Percentiles rank a stretch among this genome's conserved stretches.
Evolutionary conservation across 2,113 vertebrate genomes (phyloP).

Genomic region (Albula glossodonta): DNA sequence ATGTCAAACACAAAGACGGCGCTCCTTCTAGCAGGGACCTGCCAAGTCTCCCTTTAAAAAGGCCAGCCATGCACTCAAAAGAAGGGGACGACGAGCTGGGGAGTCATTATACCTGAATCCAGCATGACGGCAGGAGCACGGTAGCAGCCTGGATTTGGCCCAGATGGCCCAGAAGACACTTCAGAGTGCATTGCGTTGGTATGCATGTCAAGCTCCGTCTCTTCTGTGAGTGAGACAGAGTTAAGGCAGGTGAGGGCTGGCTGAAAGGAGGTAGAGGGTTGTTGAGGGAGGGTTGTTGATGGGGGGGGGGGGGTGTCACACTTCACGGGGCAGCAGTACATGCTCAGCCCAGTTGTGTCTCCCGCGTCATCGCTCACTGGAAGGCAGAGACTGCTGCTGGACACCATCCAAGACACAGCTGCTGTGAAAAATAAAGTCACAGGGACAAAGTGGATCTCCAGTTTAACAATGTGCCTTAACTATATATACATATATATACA

Average conservation of each 20-base stretch:
- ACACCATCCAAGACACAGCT: not conserved
- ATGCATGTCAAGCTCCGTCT: not conserved
- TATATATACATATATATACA: not conserved
- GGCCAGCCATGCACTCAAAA: not conserved
- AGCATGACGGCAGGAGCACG: not conserved
- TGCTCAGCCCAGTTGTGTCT: not conserved
- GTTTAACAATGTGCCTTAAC: not conserved
- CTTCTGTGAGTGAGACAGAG: not conserved
- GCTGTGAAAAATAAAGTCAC: not conserved
- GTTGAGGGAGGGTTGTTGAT: not conserved
- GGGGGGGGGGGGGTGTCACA: not conserved
- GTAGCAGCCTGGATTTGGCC: not conserved
- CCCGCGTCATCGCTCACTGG: not conserved
- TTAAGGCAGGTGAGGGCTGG: not conserved
- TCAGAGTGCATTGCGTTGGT: no score
- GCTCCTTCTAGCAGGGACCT: not conserved
- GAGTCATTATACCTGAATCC: not conserved
- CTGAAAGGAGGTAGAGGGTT: not conserved
- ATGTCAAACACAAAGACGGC: not conserved
- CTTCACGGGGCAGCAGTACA: not conserved
- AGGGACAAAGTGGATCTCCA: not conserved
- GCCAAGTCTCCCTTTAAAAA: not conserved
- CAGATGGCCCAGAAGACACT: not conserved
- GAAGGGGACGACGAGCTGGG: not conserved
- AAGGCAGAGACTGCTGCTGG: not conserved